Conservation (phyloP, 1,140 invertebrate species). For the Metopolophium dirhodum region DNA sequence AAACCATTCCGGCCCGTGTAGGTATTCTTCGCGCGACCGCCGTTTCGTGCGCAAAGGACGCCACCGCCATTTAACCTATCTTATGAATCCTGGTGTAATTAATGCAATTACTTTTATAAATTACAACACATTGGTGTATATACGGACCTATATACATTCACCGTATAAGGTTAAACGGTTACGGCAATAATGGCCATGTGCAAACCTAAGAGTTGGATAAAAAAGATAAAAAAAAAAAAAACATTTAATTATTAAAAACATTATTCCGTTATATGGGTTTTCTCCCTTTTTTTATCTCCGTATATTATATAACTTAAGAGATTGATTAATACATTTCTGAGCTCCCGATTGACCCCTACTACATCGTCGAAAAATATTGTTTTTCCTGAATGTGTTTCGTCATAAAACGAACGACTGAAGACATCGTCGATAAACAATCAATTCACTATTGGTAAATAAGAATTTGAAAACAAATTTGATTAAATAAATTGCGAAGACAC, state of each 20-base stretch:
- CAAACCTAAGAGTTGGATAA: background rate
- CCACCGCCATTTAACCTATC: background rate
- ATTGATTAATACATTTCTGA: background rate
- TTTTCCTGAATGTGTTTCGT: background rate
- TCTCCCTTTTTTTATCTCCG: background rate
- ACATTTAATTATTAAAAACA: background rate
- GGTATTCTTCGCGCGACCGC: background rate
- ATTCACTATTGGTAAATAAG: background rate
- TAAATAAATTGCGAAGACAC: background rate
- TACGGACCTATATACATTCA: background rate
- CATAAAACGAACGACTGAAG: background rate
- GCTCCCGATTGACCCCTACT: background rate
- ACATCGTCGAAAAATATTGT: background rate
- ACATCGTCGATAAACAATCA: background rate
- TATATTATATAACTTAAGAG: background rate
- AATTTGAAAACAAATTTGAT: background rate
- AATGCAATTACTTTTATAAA: slow-evolving; percentile 40
- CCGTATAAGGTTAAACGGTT: background rate
- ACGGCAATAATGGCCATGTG: background rate
- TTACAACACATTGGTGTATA: background rate
- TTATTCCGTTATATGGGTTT: background rate
- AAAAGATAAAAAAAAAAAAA: background rate
- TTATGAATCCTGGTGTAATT: background rate
- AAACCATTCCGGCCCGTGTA: too few species aligned
- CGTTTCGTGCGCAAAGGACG: background rate